Base-by-base conservation (phyloP, 37 sponge, comb jelly and placozoan species). In the Mnemiopsis leidyi region DNA sequence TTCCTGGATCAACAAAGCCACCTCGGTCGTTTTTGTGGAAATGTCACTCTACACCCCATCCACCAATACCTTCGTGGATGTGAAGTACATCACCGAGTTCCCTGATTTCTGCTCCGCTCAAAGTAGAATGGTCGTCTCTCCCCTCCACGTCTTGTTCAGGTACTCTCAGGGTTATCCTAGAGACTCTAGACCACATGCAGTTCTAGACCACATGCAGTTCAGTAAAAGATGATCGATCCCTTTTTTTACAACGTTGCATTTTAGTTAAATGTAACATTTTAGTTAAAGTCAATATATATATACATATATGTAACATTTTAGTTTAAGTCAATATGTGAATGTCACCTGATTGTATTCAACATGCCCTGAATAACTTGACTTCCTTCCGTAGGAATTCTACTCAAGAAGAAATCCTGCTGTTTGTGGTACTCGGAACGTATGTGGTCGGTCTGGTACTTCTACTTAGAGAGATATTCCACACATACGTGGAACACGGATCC, bases 41-140 rank as follows among this genome's bases (percentile, higher is more conserved):
- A 18, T 85, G n/a, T 33, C 90, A 0, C 90, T 85, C 21, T 85
- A 85, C 90, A 40, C 31, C 90, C 90, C 90, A 3, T 40, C 40
- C n/a, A 85, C 90, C 40, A 85, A 85, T 61, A 85, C 90, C 1
- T 85, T 85, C 29, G 90, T 85, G 48, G 90, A 85, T 85, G 90
- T 85, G 28, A 85, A 85, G 61, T 85, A 32, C 29, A 38, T 85
- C 61, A 23, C 61, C 2, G 90, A 85, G 90, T 85, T 85, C 29
- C 35, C 90, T 3, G 61, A 40, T 18, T 85, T 85, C 48, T 85
- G 61, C 25, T 28, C 33, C 7, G 61, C 35, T 26, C 90, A 85
- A 37, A 85, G 29, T 23, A 7, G 38, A 0, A 61, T 85, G 24
- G 40, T 33, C 7, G 36, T 39, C 9, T 16, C 90, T 25, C 90